Evolutionary conservation across 2,888 invertebrate species (phyloP), one percentile per base, ranked within the genome.

Genomic region (Conistra vaccinii): DNA sequence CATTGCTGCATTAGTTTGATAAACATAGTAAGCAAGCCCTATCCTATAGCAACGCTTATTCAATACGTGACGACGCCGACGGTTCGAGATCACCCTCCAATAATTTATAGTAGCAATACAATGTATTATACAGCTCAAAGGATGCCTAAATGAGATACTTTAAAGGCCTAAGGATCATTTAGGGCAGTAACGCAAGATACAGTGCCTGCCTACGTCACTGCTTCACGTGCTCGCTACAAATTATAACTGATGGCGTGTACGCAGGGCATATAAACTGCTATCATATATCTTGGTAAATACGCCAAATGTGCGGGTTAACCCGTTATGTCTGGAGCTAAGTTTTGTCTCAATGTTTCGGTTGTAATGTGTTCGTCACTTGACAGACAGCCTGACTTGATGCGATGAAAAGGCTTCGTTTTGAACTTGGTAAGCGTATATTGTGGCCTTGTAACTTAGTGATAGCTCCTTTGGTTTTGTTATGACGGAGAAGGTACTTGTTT

Each of bases 221-320:
- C 20, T 68, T 62, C 53, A 69, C 77, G 63, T 57, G 53, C 51
- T 55, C 35, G 39, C 57, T 39, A 71, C 62, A 85, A 81, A 82
- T 85, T 53, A 81, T 81, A 68, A 83, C 39, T n/a, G 60, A 83
- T 81, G 42, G 62, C n/a, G 53, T 39, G 35, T 76, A 81, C 72
- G 76, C 63, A 81, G 35, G 12, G 45, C 55, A 45, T 45, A 75
- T 85, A 76, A 81, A 76, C 81, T 69, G 65, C 69, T 67, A 53
- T 68, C 72, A 83, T 85, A 60, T 69, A 58, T 81, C 69, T 75
- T 75, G 71, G 66, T 85, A 67, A 81, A 81, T 81, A 68, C 62
- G 32, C 72, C 66, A 69, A 69, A 76, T 84, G 66, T 69, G 68
- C 12, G 51, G 69, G 32, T 29, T 63, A 69, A 61, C 69, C 48